Percentiles rank a stretch among this genome's conserved stretches.
These are phyloP conservation scores for Rhinella marina DNA, from an alignment of 2,797 vertebrate species.

Conservation along the genomic window DNA sequence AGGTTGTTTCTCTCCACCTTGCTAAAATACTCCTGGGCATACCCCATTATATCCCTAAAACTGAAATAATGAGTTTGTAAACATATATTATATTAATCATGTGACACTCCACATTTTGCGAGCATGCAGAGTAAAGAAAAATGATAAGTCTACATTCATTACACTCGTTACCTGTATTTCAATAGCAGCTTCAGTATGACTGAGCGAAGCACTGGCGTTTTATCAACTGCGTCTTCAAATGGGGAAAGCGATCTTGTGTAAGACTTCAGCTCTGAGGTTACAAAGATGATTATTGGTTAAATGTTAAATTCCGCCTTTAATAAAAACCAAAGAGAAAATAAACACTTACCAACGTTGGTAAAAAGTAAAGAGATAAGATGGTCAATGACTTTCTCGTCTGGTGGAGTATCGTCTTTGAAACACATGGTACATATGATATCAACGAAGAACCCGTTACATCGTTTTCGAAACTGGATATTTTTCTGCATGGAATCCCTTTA, in stretches of 20 bases:
- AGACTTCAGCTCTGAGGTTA: slow-evolving; percentile 66
- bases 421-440: slow-evolving; percentile 89
- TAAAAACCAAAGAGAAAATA: background rate
- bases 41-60: slow-evolving; percentile 83
- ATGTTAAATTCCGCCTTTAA: background rate
- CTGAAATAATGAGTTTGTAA: slow-evolving; percentile 70
- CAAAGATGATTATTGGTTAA: background rate
- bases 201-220: slow-evolving; percentile 90
- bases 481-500: slow-evolving; percentile 76
- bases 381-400: slow-evolving; percentile 77
- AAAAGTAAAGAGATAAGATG: slow-evolving; percentile 85
- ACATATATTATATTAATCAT: background rate
- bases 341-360: slow-evolving; percentile 65
- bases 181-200: slow-evolving; percentile 92
- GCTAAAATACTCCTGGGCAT: slow-evolving; percentile 83
- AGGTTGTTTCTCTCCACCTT: slow-evolving; percentile 79
- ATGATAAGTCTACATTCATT: background rate
- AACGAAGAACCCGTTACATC: slow-evolving; percentile 91
- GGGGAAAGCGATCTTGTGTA: slow-evolving; percentile 89
- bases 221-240: slow-evolving; percentile 89
- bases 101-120: background rate
- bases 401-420: slow-evolving; percentile 90
- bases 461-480: slow-evolving; percentile 81
- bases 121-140: background rate
- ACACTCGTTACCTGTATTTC: slow-evolving; percentile 86